Conservation (phyloP, 1,140 invertebrate species). For the Cydia pomonella region DNA sequence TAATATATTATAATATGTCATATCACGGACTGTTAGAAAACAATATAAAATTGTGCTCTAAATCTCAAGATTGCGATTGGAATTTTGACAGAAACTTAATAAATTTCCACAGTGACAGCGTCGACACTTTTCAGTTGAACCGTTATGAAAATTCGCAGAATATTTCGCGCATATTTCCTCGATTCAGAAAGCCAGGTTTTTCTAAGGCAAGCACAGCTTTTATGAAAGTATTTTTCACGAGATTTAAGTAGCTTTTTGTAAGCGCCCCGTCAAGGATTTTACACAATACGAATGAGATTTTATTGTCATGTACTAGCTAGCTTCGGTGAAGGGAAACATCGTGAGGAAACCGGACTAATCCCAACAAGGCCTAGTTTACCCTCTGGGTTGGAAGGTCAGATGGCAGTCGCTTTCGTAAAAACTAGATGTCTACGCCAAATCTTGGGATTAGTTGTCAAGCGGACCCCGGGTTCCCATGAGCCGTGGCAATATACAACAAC, state of each 20-base stretch:
- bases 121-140: neutral
- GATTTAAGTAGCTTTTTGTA: slow-evolving; percentile 12
- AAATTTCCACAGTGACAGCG: neutral
- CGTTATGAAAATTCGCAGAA: neutral
- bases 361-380: too few species aligned
- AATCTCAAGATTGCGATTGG: neutral
- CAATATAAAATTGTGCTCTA: neutral
- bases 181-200: neutral
- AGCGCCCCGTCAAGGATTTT: neutral
- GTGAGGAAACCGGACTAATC: too few species aligned
- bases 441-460: too few species aligned
- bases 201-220: neutral
- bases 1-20: too few species aligned
- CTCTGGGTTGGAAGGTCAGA: too few species aligned
- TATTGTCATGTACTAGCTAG: neutral
- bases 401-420: too few species aligned
- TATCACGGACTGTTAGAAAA: neutral
- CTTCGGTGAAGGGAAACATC: too few species aligned
- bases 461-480: too few species aligned
- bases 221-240: slow-evolving; percentile 12
- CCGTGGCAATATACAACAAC: too few species aligned
- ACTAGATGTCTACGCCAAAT: too few species aligned
- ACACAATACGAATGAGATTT: neutral
- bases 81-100: slow-evolving; percentile 2
- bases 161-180: neutral